Evolutionary conservation across 2,113 vertebrate genomes (phyloP), one percentile per base, ranked within the genome.

Genomic region (Zingel zingel): DNA sequence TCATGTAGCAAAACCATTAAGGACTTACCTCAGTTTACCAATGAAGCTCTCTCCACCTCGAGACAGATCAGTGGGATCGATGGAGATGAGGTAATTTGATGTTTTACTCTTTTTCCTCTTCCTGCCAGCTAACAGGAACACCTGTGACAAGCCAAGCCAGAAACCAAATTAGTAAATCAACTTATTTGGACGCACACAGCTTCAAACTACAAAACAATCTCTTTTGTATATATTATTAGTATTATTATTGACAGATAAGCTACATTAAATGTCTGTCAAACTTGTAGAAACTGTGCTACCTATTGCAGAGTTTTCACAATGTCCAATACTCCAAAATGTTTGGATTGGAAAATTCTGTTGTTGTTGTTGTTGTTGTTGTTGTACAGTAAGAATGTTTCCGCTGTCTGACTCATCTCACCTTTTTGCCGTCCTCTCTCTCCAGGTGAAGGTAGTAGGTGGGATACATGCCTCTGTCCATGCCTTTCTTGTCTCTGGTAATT

Each of bases 81-180:
- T 98, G 91, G 98, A 99, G 93, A 99, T 99, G 95, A 99, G 98
- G 96, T 99, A 99, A 98, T 99, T 99, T 51, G 98, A 99, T 66
- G 98, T 99, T 96, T 99, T 99, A 90, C 98, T 99, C 96, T 99
- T 99, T 97, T 99, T 99, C 85, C 98, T 95, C 91, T 99, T 99
- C 91, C 98, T 97, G 83, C 98, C 98, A 67, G 98, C 98, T 93
- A 99, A 95, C 83, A 99, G 95, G 94, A 99, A 99, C 81, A 99
- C 96, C 98, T 99, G 88, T 58, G 82, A 77, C 57, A 51, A 82
- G 67, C 15, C 73, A 66, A 43, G 16, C 3, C 63, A 69, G 14
- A 18, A 59, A 73, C 10, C 39, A 73, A 70, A 82, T 73, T 12
- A 74, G 65, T 30, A 67, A 56, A 27, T 73, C 30, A 16, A 45